phyloP scores from a whole-genome alignment of 2,113 vertebrate genomes.

The Gracilinanus agilis region DNA sequence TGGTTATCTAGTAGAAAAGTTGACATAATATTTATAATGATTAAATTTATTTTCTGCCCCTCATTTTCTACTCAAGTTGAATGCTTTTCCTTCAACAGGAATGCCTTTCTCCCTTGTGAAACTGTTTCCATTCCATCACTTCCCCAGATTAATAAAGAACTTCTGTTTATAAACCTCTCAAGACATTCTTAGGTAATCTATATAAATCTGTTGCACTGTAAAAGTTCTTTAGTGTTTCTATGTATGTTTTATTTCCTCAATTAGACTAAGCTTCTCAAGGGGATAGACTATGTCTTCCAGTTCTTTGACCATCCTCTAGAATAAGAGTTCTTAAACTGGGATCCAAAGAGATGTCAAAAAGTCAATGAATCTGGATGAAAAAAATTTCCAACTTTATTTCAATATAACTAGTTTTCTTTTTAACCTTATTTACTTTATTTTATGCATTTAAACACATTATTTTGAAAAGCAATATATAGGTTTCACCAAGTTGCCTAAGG shows the following conservation, averaged over 20 bases:
- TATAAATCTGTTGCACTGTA: constrained; percentile 39
- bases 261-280: constrained; percentile 22
- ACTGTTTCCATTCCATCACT: constrained; percentile 21
- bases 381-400: no score
- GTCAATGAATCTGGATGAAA: no score
- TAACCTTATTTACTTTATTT: no score
- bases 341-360: no score
- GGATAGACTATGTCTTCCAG: constrained; percentile 20
- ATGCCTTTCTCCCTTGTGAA: not conserved
- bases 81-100: not conserved
- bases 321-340: no score
- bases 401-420: no score
- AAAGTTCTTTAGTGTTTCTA: constrained; percentile 34
- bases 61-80: not conserved
- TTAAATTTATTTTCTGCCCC: not conserved
- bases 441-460: no score
- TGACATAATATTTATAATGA: constrained; percentile 5
- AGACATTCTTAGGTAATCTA: constrained; percentile 36
- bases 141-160: constrained; percentile 26
- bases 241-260: constrained; percentile 38
- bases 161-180: constrained; percentile 13
- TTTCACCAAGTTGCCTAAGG: no score
- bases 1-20: not conserved
- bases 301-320: constrained; percentile 45
- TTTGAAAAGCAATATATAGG: no score